Evolutionary conservation across 2,797 vertebrate genomes (phyloP).

Genomic region (Lacerta viridis): DNA sequence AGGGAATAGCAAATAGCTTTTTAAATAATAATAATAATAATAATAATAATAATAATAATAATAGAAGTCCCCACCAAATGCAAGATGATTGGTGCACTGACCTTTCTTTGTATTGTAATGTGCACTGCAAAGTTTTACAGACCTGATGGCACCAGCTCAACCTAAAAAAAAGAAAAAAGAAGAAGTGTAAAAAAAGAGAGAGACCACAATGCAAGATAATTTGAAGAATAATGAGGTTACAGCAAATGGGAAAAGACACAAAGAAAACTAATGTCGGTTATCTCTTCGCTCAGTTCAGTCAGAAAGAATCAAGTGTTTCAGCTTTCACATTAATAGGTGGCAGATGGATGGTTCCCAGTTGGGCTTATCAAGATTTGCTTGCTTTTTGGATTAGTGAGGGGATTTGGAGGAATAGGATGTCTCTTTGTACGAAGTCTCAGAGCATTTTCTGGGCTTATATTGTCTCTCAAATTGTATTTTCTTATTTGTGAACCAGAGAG

Average conservation of each 20-base stretch:
- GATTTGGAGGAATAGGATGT: constrained; percentile 11
- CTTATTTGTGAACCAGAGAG: constrained; percentile 12
- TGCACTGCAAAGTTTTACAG: constrained; percentile 66
- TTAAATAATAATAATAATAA: constrained; percentile 33
- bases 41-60: too few species aligned
- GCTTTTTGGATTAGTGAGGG: constrained; percentile 58
- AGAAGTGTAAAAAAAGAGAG: constrained; percentile 58
- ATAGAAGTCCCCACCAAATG: constrained; percentile 49
- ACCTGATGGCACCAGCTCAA: constrained; percentile 77
- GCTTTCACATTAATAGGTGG: constrained; percentile 66
- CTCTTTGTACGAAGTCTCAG: constrained; percentile 26
- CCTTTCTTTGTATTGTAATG: constrained; percentile 67
- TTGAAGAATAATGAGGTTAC: constrained; percentile 75
- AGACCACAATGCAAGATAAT: constrained; percentile 71
- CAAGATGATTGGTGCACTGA: constrained; percentile 62
- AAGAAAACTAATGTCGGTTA: constrained; percentile 70
- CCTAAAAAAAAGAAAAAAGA: constrained; percentile 48
- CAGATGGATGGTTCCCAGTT: constrained; percentile 58
- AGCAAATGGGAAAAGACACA: constrained; percentile 66
- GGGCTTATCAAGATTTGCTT: constrained; percentile 57
- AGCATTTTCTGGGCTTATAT: constrained; percentile 13
- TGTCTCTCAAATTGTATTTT: constrained; percentile 31
- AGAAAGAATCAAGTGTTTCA: constrained; percentile 65
- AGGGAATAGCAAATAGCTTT: constrained; percentile 62
- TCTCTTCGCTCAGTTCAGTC: constrained; percentile 53